phyloP scores from a whole-genome alignment of 2,113 vertebrate genomes.

The Neodontobutis hainanensis region DNA sequence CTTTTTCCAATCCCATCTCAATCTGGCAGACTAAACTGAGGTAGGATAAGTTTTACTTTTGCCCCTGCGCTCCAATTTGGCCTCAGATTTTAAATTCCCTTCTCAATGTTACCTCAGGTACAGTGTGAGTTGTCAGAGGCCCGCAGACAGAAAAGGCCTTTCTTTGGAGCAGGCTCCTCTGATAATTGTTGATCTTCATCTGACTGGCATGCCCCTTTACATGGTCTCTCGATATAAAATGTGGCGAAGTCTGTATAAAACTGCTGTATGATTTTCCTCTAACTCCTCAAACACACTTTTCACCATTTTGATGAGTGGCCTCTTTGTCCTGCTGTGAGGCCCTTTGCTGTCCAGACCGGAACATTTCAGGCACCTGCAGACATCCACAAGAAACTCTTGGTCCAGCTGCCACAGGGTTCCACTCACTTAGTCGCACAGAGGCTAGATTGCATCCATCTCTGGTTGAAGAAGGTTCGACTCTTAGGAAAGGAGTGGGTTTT shows the following conservation, averaged over 20 bases:
- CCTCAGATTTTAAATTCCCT: constrained; percentile 23
- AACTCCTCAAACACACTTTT: constrained; percentile 8
- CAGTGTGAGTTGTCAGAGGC: not conserved
- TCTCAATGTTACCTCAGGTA: constrained; percentile 9
- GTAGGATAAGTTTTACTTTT: constrained; percentile 3
- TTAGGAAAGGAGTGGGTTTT: constrained; percentile 5
- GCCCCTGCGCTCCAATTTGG: constrained; percentile 6
- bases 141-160: too few species aligned
- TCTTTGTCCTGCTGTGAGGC: constrained; percentile 3
- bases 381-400: constrained; percentile 5
- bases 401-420: constrained; percentile 19
- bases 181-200: too few species aligned
- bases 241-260: too few species aligned
- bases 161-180: too few species aligned
- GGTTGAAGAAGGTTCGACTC: not conserved
- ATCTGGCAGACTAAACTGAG: constrained; percentile 7
- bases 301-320: constrained; percentile 11
- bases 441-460: not conserved
- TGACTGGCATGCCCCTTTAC: too few species aligned
- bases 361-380: constrained; percentile 18
- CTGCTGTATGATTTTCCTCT: not conserved
- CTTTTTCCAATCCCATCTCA: not conserved
- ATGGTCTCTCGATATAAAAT: too few species aligned
- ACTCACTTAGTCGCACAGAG: constrained; percentile 16
- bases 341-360: constrained; percentile 8